phyloP scores from a whole-genome alignment of 1,140 invertebrate genomes.

The Rhopalosiphum maidis region DNA sequence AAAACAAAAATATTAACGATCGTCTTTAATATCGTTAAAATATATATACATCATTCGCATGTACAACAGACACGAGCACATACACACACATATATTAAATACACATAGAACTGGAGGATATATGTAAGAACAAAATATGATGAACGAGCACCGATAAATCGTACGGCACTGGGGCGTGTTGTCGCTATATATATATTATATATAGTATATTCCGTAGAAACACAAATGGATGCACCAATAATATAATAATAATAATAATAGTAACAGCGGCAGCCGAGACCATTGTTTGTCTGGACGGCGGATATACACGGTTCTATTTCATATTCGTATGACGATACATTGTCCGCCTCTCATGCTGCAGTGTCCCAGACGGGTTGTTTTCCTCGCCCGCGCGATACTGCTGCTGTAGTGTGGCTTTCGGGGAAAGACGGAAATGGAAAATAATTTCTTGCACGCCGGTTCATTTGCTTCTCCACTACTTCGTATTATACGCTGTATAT shows the following conservation, averaged over 20 bases:
- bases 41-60: neutral
- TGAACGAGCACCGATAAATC: slow-evolving; percentile 45
- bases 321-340: slow-evolving; percentile 39
- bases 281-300: slow-evolving; percentile 52
- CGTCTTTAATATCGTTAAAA: slow-evolving; percentile 43
- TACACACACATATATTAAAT: neutral
- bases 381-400: neutral
- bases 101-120: neutral
- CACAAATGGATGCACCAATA: slow-evolving; percentile 50
- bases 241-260: slow-evolving; percentile 40
- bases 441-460: slow-evolving; percentile 22
- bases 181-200: neutral
- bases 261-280: slow-evolving; percentile 25
- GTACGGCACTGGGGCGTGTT: slow-evolving; percentile 36
- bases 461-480: neutral
- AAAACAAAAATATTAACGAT: slow-evolving; percentile 37
- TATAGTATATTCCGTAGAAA: neutral
- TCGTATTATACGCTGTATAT: neutral
- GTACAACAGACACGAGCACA: neutral
- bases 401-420: neutral
- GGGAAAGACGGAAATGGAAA: neutral
- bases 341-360: slow-evolving; percentile 13
- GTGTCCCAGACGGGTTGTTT: slow-evolving; percentile 27
- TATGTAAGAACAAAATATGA: slow-evolving; percentile 35
- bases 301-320: slow-evolving; percentile 41